Conservation (phyloP, 2,888 invertebrate species). For the Melanchra persicariae region DNA sequence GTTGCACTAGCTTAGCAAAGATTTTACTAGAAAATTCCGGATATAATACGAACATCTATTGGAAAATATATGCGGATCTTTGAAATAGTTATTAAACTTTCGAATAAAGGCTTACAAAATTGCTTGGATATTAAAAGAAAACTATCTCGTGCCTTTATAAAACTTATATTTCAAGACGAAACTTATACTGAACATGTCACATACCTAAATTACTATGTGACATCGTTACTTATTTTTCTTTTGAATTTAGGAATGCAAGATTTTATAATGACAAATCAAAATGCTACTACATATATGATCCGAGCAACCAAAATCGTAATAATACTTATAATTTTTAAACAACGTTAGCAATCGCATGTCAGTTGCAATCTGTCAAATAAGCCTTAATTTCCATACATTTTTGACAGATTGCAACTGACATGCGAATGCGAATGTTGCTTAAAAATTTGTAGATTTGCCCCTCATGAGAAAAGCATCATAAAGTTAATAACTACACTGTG, state of each 20-base stretch:
- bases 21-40: conserved; percentile 1
- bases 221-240: not conserved
- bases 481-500: too few species aligned
- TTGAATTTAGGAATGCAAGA: not conserved
- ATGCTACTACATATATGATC: too few species aligned
- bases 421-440: too few species aligned
- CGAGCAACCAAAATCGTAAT: too few species aligned
- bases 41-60: conserved; percentile 13
- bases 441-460: too few species aligned
- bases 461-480: too few species aligned
- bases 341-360: too few species aligned
- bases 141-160: not conserved
- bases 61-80: conserved; percentile 1
- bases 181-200: too few species aligned
- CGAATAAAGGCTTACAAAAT: not conserved
- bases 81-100: conserved; percentile 4
- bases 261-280: not conserved
- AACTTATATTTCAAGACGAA: not conserved
- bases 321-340: too few species aligned
- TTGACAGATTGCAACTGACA: too few species aligned
- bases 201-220: not conserved
- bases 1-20: not conserved
- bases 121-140: conserved; percentile 16
- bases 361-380: too few species aligned
- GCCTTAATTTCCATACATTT: too few species aligned